Base-by-base conservation (phyloP, 2,888 invertebrate species). In the Mesodorylaimus sp. region DNA sequence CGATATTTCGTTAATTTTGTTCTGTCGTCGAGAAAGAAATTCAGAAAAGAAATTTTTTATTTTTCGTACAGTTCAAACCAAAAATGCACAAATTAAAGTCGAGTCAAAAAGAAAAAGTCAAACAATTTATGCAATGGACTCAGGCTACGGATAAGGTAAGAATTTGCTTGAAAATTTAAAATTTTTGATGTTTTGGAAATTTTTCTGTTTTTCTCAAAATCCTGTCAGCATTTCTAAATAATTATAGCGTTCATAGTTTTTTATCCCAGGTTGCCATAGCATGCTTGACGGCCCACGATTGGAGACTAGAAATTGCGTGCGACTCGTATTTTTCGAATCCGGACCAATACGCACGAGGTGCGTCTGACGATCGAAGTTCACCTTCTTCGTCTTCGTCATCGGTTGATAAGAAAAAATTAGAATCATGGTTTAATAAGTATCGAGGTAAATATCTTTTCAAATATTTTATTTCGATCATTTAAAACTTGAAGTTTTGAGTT, bases 261-360 rank as follows among this genome's bases (percentile, higher is more conserved):
- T 39, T 39, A 19, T 21, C 45, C 19, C 23, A 48, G 48, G 44
- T 48, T 27, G 60, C 61, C 1, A 49, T 61, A 5, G 50, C 48
- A 19, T 63, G 57, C 54, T 50, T 64, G 51, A 46, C 54, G 2
- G 55, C 56, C 42, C 52, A 57, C 16, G 57, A 59, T 42, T 64
- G 60, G 61, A 60, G 58, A 44, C 52, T 62, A 37, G 64, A 64
- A 29, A 52, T 55, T 51, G 61, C 62, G 19, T 57, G 55, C 47
- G 57, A 60, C 46, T 39, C 54, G 24, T 62, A 51, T 50, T 62
- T 57, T 45, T 53, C 58, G 47, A 61, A 59, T 47, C 60, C 61
- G 10, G 44, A 55, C 5, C 10, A n/a, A 16, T 19, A 48, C 5
- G 27, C 21, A 3, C 45, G 48, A 19, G 7, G 21, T 5, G 3